Conservation (phyloP, 2,113 vertebrate species). For the Perognathus longimembris region DNA sequence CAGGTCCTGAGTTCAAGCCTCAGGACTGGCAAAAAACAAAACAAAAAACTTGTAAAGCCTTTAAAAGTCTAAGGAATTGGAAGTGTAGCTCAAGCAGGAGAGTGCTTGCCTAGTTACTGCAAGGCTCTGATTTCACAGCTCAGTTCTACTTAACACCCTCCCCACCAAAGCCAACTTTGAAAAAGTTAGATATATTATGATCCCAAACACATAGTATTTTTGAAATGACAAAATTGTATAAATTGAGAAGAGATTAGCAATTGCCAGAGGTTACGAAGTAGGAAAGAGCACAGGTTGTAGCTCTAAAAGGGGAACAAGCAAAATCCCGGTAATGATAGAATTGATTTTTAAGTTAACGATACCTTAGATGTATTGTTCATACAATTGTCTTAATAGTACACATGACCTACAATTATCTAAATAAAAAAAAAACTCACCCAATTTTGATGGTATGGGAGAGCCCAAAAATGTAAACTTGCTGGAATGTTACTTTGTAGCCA, state of each 20-base stretch:
- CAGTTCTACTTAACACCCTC: too few relatives aligned
- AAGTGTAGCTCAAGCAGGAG: too few relatives aligned
- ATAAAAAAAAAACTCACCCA: too few relatives aligned
- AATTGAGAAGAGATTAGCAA: not conserved
- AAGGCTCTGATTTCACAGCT: too few relatives aligned
- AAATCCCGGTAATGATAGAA: not conserved
- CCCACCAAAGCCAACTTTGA: not conserved
- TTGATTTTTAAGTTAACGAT: not conserved
- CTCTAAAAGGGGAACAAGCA: slow-evolving; percentile 8
- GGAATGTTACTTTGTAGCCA: too few relatives aligned
- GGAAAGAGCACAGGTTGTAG: not conserved
- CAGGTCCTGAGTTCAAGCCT: too few relatives aligned
- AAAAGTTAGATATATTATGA: not conserved
- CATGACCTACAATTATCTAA: not conserved
- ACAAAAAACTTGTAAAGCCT: too few relatives aligned
- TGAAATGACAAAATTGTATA: slow-evolving; percentile 10
- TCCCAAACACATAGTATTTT: slow-evolving; percentile 4
- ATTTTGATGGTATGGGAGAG: too few relatives aligned
- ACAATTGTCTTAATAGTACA: slow-evolving; percentile 31
- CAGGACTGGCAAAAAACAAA: too few relatives aligned
- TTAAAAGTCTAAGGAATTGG: too few relatives aligned
- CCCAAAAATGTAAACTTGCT: too few relatives aligned
- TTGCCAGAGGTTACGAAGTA: not conserved
- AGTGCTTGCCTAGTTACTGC: too few relatives aligned
- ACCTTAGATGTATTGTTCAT: not conserved